Conservation (phyloP, 2,888 invertebrate genomes). For the Leptogaster cylindrica region DNA sequence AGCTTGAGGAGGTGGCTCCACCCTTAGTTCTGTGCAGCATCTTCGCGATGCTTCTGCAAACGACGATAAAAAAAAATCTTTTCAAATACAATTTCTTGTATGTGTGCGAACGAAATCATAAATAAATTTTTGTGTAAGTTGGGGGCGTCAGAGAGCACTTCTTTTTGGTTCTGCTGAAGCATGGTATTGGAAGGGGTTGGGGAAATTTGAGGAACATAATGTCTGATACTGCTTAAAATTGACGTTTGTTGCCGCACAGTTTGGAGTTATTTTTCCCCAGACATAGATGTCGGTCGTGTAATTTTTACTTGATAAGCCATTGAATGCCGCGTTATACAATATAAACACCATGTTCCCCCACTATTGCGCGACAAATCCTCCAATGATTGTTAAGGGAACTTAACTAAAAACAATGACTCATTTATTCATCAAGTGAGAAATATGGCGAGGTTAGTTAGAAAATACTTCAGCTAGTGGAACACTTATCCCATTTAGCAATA, state of each 20-base stretch:
- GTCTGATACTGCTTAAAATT: slow-evolving; percentile 29
- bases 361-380: no score
- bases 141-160: background rate
- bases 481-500: no score
- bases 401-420: no score
- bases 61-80: slow-evolving; percentile 27
- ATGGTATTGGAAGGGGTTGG: background rate
- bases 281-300: slow-evolving; percentile 16
- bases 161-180: background rate
- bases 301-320: slow-evolving; percentile 24
- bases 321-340: background rate
- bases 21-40: slow-evolving; percentile 4
- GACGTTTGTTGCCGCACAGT: slow-evolving; percentile 9
- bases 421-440: no score
- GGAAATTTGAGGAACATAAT: background rate
- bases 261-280: slow-evolving; percentile 3
- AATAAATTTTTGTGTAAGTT: slow-evolving; percentile 15
- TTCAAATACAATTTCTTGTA: slow-evolving; percentile 7
- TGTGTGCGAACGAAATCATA: slow-evolving; percentile 21
- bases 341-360: no score
- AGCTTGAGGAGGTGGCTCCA: no score
- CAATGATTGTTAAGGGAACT: no score
- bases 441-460: no score
- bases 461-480: no score
- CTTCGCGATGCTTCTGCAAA: background rate